Evolutionary conservation across 2,888 invertebrate species (phyloP).

Genomic region (Chymomyza procnemis): DNA sequence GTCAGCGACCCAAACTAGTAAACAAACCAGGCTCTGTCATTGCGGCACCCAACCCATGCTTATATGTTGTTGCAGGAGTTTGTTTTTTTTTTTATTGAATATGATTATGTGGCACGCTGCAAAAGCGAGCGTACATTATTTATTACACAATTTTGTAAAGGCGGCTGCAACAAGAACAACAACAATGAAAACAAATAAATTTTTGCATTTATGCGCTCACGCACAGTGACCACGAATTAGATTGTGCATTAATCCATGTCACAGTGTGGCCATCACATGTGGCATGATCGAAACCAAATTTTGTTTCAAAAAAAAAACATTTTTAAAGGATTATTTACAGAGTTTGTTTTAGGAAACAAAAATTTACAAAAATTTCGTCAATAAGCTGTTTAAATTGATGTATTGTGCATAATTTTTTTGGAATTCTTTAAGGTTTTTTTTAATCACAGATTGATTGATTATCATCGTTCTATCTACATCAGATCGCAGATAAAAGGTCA

Average conservation of each 20-base stretch:
- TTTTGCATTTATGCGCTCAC: slow-evolving; percentile 40
- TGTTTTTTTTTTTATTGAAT: slow-evolving; percentile 63
- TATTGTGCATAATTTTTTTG: too few relatives aligned
- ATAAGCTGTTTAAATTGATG: too few relatives aligned
- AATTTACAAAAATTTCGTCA: too few relatives aligned
- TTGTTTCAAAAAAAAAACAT: too few relatives aligned
- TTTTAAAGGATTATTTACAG: too few relatives aligned
- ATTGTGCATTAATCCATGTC: background rate
- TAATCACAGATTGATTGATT: too few relatives aligned
- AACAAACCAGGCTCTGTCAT: slow-evolving; percentile 24
- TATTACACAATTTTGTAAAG: slow-evolving; percentile 66
- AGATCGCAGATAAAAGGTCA: too few relatives aligned
- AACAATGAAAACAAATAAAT: slow-evolving; percentile 66
- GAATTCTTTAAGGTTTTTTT: too few relatives aligned
- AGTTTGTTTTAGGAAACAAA: too few relatives aligned
- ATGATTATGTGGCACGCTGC: slow-evolving; percentile 73
- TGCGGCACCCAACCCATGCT: slow-evolving; percentile 44
- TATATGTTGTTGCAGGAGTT: slow-evolving; percentile 27
- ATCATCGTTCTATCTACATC: too few relatives aligned
- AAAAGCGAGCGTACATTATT: slow-evolving; percentile 73
- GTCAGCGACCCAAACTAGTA: slow-evolving; percentile 75
- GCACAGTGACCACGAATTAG: slow-evolving; percentile 7
- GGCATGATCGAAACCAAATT: too few relatives aligned
- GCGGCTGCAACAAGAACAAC: slow-evolving; percentile 32
- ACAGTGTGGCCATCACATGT: too few relatives aligned